Evolutionary conservation across 2,797 vertebrate species (phyloP).

Genomic region (Telmatherina bonti): DNA sequence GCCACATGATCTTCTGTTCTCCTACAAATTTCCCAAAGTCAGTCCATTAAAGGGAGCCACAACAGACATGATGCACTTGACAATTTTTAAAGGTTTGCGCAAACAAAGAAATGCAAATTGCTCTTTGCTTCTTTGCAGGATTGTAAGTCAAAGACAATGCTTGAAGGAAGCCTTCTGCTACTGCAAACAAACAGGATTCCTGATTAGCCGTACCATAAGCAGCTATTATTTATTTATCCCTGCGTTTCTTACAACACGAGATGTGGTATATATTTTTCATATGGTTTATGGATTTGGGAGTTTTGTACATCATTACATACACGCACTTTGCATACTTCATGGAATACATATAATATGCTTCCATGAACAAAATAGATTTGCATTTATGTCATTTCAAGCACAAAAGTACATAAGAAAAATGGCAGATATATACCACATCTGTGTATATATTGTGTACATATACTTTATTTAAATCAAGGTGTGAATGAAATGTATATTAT

Average conservation of each 20-base stretch:
- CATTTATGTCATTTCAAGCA: conserved; percentile 33
- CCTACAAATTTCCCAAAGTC: conserved; percentile 13
- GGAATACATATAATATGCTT: conserved; percentile 26
- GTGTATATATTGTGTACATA: not conserved
- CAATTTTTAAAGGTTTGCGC: conserved; percentile 26
- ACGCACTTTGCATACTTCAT: conserved; percentile 36
- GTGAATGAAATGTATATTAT: conserved; percentile 1
- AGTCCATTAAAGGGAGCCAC: conserved; percentile 10
- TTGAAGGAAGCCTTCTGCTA: conserved; percentile 27
- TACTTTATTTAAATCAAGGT: not conserved
- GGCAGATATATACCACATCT: not conserved
- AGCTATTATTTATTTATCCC: conserved; percentile 33
- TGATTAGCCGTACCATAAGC: conserved; percentile 42
- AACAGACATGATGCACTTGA: conserved; percentile 1
- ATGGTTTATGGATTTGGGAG: conserved; percentile 45
- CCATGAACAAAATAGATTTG: conserved; percentile 12
- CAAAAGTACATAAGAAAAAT: conserved; percentile 17
- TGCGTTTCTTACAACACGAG: conserved; percentile 32
- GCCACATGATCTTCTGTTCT: conserved; percentile 14
- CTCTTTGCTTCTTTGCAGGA: conserved; percentile 19
- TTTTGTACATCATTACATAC: conserved; percentile 27
- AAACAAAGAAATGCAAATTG: conserved; percentile 26
- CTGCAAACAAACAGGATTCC: conserved; percentile 30
- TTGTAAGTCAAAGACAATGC: conserved; percentile 26
- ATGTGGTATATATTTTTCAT: conserved; percentile 20